A percentile compares a stretch with the other conserved stretches of the same genome.
phyloP scores from a whole-genome alignment of 2,888 invertebrate genomes.

The Molorchus minor region DNA sequence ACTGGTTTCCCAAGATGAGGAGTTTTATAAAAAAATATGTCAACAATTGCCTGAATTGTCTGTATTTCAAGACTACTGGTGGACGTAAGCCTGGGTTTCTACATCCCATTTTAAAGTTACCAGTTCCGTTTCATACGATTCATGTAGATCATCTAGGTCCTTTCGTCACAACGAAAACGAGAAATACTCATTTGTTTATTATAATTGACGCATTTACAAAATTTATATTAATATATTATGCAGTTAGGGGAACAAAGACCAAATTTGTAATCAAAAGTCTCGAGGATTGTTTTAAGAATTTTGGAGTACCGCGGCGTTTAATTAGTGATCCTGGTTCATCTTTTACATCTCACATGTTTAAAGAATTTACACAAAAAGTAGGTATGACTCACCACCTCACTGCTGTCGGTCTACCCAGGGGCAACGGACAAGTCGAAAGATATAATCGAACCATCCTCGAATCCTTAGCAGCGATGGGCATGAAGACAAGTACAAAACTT shows the following conservation, averaged over 20 bases:
- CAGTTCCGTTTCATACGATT: slow-evolving; percentile 27
- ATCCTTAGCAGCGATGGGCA: slow-evolving; percentile 39
- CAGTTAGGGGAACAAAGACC: slow-evolving; percentile 50
- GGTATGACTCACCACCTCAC: slow-evolving; percentile 44
- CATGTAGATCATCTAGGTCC: slow-evolving; percentile 59
- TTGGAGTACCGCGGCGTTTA: slow-evolving; percentile 50
- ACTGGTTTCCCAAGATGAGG: slow-evolving; percentile 30
- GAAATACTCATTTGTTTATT: slow-evolving; percentile 54
- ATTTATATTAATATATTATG: slow-evolving; percentile 50
- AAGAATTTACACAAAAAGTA: slow-evolving; percentile 48
- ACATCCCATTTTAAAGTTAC: slow-evolving; percentile 33
- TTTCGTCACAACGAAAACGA: slow-evolving; percentile 51
- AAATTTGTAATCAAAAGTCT: slow-evolving; percentile 47
- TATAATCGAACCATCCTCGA: slow-evolving; percentile 37
- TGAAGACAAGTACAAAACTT: not conserved
- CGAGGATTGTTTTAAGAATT: slow-evolving; percentile 46
- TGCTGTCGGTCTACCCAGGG: slow-evolving; percentile 42
- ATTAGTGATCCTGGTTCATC: slow-evolving; percentile 56
- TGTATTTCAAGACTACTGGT: slow-evolving; percentile 31
- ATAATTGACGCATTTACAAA: slow-evolving; percentile 58
- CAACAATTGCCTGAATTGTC: slow-evolving; percentile 25
- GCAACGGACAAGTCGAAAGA: slow-evolving; percentile 54
- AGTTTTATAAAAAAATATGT: slow-evolving; percentile 17
- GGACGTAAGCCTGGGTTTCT: slow-evolving; percentile 33
- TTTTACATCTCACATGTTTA: slow-evolving; percentile 55